Conservation (phyloP, 1,140 invertebrate species). For the Sinonovacula constricta region DNA sequence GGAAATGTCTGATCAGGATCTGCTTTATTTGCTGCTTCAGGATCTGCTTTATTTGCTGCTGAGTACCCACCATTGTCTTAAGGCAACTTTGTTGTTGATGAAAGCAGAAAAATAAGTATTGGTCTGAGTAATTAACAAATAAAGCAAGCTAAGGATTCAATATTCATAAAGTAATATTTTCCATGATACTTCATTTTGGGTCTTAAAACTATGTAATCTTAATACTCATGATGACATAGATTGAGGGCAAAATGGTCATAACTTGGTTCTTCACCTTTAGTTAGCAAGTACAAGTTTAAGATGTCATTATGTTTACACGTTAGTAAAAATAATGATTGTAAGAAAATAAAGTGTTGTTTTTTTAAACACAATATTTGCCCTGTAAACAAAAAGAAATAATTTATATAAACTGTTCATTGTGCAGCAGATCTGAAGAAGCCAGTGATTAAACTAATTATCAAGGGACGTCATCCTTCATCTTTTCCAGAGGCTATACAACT, state of each 20-base stretch:
- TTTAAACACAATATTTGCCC: neutral
- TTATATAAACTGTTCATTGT: conserved; percentile 48
- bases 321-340: neutral
- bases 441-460: conserved; percentile 45
- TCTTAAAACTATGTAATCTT: too few relatives aligned
- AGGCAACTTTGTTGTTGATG: too few relatives aligned
- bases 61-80: too few relatives aligned
- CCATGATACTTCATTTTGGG: too few relatives aligned
- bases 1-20: neutral
- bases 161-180: too few relatives aligned
- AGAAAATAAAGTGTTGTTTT: too few relatives aligned
- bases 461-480: neutral
- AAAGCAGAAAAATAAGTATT: too few relatives aligned
- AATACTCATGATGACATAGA: too few relatives aligned
- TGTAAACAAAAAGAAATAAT: neutral
- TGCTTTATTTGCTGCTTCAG: neutral
- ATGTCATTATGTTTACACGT: neutral
- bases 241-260: neutral
- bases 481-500: too few relatives aligned
- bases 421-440: conserved; percentile 59
- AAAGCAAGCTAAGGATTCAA: too few relatives aligned
- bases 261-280: neutral
- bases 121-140: too few relatives aligned
- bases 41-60: neutral
- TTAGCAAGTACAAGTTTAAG: neutral